These are phyloP conservation scores for Anguilla pacifica DNA, from an alignment of 2,797 vertebrate genomes.

Conservation along the genomic window DNA sequence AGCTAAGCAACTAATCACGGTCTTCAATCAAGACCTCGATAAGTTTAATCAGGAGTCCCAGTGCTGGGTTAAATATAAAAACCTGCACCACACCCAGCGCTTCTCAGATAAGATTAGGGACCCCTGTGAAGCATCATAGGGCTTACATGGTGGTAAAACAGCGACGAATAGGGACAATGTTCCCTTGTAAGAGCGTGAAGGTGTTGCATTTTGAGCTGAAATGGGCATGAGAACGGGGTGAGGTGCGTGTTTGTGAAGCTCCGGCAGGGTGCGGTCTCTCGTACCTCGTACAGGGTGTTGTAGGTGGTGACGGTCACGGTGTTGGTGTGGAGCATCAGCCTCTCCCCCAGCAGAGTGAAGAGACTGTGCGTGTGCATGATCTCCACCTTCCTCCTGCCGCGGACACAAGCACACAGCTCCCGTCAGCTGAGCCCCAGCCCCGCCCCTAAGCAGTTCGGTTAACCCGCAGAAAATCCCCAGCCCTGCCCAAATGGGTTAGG, in stretches of 20 bases:
- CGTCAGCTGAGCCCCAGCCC: neutral
- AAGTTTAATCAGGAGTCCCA: no score
- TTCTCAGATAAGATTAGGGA: no score
- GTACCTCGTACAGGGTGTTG: constrained; percentile 98
- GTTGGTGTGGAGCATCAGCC: constrained; percentile 97
- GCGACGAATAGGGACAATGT: neutral
- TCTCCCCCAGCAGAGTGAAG: constrained; percentile 94
- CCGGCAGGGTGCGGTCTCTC: constrained; percentile 39
- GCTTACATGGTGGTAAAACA: neutral
- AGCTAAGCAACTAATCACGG: no score
- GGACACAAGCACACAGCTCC: neutral
- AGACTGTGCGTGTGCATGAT: constrained; percentile 99
- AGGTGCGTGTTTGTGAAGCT: constrained; percentile 87
- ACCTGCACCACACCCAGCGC: no score
- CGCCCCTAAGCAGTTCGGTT: no score
- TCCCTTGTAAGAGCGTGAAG: neutral
- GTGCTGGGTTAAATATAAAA: no score
- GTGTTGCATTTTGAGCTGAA: no score
- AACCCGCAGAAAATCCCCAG: no score
- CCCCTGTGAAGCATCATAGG: no score
- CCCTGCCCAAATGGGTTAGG: no score
- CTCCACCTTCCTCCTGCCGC: constrained; percentile 91
- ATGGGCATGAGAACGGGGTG: constrained; percentile 54
- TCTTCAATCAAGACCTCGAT: no score
- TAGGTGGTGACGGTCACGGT: constrained; percentile 97